Base-by-base conservation (phyloP, 2,888 invertebrate species). In the Drosophila paranaensis region DNA sequence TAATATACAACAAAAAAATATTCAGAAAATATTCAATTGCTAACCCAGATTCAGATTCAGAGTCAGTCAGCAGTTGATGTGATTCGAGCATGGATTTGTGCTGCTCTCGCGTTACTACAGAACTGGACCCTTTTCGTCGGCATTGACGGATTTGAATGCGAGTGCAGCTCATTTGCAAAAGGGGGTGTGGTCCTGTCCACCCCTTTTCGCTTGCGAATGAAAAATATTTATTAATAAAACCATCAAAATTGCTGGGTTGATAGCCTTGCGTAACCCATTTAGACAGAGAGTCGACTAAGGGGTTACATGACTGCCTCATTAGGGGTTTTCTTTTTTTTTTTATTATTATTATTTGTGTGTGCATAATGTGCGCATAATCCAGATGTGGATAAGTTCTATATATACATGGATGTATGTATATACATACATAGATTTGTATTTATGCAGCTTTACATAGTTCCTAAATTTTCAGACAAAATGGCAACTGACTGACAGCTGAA, bases 221-320 rank as follows among this genome's bases (percentile, higher is more conserved):
- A 78, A 75, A 78, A 71, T 76, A 39, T 81, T 82, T 81, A 81
- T 81, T 81, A 81, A 76, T 78, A 65, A 72, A 62, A 73, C 48
- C 66, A 73, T 76, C 61, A 67, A 48, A 71, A 75, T 58, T 75
- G 67, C 71, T 65, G 62, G 70, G 60, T 56, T 65, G 51, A 74
- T 70, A 70, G 58, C 70, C 74, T 58, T 51, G 51, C 45, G 57
- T 56, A 66, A 51, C 42, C 53, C 57, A 73, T 55, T 66, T 50
- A 50, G 8, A 55, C 16, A 42, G 43, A 11, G 14, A 9, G 14
- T 37, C 27, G 40, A 63, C 43, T 9, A 27, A 54, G 56, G 73
- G 68, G 39, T 55, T 58, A 42, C 30, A 20, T 9, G 42, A 13
- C 43, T 20, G 56, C 20, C 33, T 56, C 56, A 56, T 56, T 56